Conservation (phyloP, 2,888 invertebrate species). For the Branchinecta sandiegonensis region DNA sequence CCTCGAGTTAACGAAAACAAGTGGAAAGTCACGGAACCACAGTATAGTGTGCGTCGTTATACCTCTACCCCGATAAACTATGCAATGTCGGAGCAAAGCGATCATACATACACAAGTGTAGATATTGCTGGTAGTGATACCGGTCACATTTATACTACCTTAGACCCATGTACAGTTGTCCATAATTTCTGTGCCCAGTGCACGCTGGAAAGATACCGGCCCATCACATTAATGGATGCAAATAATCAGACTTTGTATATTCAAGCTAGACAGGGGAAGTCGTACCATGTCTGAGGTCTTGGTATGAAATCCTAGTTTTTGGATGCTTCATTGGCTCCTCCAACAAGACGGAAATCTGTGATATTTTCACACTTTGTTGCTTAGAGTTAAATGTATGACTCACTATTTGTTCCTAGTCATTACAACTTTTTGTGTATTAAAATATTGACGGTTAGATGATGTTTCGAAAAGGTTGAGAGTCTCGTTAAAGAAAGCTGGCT, state of each 20-base stretch:
- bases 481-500: no score
- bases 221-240: conserved; percentile 12
- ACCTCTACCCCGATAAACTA: conserved; percentile 8
- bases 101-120: neutral
- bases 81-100: neutral
- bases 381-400: no score
- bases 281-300: neutral
- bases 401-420: no score
- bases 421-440: no score
- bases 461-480: no score
- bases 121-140: neutral
- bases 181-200: neutral
- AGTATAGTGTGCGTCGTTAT: neutral
- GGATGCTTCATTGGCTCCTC: no score
- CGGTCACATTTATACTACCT: neutral
- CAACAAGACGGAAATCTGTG: no score
- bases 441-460: no score
- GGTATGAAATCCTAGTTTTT: no score
- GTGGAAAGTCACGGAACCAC: neutral
- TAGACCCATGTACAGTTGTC: neutral
- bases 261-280: neutral
- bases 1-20: conserved; percentile 7
- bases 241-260: neutral
- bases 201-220: conserved; percentile 1
- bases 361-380: no score